phyloP scores from a whole-genome alignment of 2,888 invertebrate species.

The Sinhomidia bicolor region DNA sequence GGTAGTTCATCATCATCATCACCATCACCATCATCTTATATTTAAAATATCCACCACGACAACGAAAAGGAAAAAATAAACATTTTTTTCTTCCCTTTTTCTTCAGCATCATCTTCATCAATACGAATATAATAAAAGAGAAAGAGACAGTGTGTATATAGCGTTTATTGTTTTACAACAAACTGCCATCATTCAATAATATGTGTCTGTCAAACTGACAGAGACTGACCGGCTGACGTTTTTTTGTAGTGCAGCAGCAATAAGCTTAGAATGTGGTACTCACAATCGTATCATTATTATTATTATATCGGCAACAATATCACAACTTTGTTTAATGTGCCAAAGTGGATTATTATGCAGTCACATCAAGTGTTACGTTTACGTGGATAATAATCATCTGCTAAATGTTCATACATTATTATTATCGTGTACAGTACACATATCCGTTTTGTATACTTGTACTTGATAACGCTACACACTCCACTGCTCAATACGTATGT shows the following conservation, averaged over 20 bases:
- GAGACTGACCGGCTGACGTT: background rate
- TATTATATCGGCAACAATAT: background rate
- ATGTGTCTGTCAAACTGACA: background rate
- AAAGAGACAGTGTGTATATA: background rate
- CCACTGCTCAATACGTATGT: background rate
- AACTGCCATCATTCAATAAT: background rate
- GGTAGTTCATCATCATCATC: background rate
- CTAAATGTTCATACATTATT: background rate
- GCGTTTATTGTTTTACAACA: background rate
- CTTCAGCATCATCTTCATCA: background rate
- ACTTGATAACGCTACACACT: background rate
- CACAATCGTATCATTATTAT: background rate
- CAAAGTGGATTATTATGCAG: background rate
- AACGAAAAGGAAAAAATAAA: background rate
- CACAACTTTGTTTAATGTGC: background rate
- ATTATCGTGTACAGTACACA: background rate
- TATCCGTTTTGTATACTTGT: constrained; percentile 5
- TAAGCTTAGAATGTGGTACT: background rate
- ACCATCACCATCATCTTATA: background rate
- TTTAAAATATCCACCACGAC: background rate
- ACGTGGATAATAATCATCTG: background rate
- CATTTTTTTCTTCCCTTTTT: background rate
- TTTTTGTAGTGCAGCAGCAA: no score
- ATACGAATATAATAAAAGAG: background rate
- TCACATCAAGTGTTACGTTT: background rate